These are phyloP conservation scores for Agonopterix alstromeriana DNA, from an alignment of 2,888 invertebrate species.

Conservation along the genomic window DNA sequence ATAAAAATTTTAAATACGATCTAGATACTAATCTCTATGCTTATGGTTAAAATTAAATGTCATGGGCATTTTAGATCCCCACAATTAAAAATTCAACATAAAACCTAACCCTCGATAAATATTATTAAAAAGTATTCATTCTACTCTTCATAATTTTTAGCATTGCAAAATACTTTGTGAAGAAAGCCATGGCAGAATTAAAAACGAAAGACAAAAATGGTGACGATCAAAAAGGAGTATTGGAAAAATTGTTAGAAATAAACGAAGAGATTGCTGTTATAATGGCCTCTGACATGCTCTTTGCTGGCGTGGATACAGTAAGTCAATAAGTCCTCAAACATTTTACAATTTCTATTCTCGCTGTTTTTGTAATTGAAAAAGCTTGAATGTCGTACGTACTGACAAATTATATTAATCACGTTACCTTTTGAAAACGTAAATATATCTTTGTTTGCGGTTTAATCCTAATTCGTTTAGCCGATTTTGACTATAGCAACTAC, in stretches of 20 bases:
- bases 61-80: too few species aligned
- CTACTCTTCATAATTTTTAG: constrained; percentile 11
- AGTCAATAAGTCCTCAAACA: constrained; percentile 9
- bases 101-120: too few species aligned
- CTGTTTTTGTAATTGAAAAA: background rate
- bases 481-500: too few species aligned
- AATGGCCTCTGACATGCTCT: constrained; percentile 77
- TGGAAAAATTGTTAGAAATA: constrained; percentile 69
- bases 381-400: background rate
- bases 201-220: constrained; percentile 9
- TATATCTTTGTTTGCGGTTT: too few species aligned
- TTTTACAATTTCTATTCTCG: background rate
- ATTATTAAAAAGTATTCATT: background rate
- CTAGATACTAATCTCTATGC: too few species aligned
- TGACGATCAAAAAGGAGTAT: constrained; percentile 52
- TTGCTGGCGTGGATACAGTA: constrained; percentile 80
- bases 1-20: too few species aligned
- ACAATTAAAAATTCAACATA: too few species aligned
- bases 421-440: too few species aligned
- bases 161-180: constrained; percentile 13
- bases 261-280: constrained; percentile 69
- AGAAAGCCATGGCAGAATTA: constrained; percentile 11
- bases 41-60: too few species aligned
- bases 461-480: too few species aligned
- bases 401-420: background rate